Evolutionary conservation across 2,797 vertebrate species (phyloP), one percentile per base, ranked within the genome.

Genomic region (Mormyrops boulengeri): DNA sequence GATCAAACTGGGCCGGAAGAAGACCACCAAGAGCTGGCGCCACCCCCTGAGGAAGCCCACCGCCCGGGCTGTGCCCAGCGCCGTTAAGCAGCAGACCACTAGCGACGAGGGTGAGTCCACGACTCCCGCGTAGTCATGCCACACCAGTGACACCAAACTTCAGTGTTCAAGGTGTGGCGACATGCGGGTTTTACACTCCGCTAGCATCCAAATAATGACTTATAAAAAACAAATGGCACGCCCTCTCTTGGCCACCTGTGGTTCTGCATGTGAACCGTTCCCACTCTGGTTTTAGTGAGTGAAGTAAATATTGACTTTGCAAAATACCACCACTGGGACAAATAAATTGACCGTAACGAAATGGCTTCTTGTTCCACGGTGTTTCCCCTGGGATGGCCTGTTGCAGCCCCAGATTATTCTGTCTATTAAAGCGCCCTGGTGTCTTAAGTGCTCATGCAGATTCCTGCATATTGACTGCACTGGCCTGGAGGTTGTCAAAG

Each of bases 31-130:
- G 95, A 99, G 97, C 93, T 97, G 98, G 97, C 96, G 97, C 87
- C 97, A 98, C 94, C 98, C 98, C 8, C 94, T 99, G 88, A 97
- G 96, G 94, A 99, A 97, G 92, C 97, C 97, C 22, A 97, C 97
- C 2, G 95, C 97, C 82, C 96, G 98, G 92, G 98, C 98, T 82
- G 97, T 97, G 69, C 96, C 98, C 94, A 98, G 96, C 26, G 93
- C 97, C 44, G 97, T 99, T 91, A 99, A 99, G 93, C 97, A 97
- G 88, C 97, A 99, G 92, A 92, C 94, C 69, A 89, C 92, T 90
- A 98, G 96, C 89, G 97, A 99, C 88, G 98, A 99, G 93, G 98
- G 98, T 99, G 92, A 89, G 94, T 89, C 0, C 86, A 4, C 0
- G 2, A 2, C 86, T 62, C 11, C 38, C 8, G 3, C 1, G 2